A percentile compares a stretch with the other conserved stretches of the same genome.
Conservation (phyloP, 2,113 vertebrate species). For the Noctilio leporinus region DNA sequence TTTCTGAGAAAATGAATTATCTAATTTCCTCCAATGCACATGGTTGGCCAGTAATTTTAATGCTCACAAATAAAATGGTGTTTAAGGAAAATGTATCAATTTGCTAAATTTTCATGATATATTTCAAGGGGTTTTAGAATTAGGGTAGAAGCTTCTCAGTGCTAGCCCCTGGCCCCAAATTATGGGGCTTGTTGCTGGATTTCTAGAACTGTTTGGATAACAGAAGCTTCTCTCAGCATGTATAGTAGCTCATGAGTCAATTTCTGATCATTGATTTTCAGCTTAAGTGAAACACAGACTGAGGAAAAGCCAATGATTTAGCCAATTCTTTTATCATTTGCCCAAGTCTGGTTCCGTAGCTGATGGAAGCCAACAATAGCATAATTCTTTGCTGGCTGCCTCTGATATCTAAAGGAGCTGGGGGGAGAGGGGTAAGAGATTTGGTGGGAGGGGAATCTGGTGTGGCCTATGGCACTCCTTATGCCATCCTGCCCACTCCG, state of each 20-base stretch:
- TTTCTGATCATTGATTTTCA: constrained; percentile 17
- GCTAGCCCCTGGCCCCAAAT: neutral
- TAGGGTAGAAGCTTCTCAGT: neutral
- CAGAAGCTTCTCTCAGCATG: neutral
- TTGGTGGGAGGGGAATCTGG: neutral
- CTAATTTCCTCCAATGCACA: neutral
- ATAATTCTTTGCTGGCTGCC: neutral
- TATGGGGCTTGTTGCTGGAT: neutral
- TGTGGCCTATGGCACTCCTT: neutral
- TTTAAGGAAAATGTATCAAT: constrained; percentile 16
- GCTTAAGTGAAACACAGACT: neutral
- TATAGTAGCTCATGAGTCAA: neutral
- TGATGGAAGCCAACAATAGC: neutral
- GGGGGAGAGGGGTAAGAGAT: neutral
- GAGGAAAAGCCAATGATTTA: neutral
- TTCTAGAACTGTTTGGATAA: constrained; percentile 14
- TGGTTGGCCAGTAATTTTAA: neutral
- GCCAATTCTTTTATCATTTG: constrained; percentile 7
- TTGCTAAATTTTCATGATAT: neutral
- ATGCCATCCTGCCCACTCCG: neutral
- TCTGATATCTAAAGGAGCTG: neutral
- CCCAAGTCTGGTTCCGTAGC: neutral
- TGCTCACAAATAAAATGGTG: constrained; percentile 26
- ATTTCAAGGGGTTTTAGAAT: constrained; percentile 10
- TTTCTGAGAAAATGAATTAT: neutral